Percentiles rank a stretch among this genome's conserved stretches.
Evolutionary conservation across 2,888 invertebrate genomes (phyloP).

Genomic region (Phyllotreta striolata): DNA sequence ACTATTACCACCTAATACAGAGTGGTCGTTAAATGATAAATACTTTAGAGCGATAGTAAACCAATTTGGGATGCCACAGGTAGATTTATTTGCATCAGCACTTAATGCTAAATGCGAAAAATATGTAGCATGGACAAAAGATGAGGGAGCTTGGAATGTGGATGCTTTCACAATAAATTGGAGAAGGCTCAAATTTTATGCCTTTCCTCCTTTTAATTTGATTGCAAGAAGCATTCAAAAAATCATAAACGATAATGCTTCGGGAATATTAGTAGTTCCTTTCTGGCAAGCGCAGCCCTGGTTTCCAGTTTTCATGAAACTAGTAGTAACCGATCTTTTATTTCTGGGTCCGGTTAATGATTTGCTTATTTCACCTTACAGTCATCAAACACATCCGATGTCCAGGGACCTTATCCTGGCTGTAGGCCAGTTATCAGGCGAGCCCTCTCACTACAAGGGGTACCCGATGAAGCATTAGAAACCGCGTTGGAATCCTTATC

Average conservation of each 20-base stretch:
- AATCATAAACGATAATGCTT: conserved; percentile 46
- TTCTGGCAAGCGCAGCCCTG: conserved; percentile 45
- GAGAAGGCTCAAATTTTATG: conserved; percentile 42
- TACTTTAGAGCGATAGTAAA: neutral
- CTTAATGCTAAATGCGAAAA: conserved; percentile 25
- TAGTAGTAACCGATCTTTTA: conserved; percentile 8
- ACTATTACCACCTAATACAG: conserved; percentile 30
- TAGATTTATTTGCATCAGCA: conserved; percentile 32
- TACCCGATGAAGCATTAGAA: conserved; percentile 11
- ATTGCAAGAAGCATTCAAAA: conserved; percentile 45
- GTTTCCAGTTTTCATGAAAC: conserved; percentile 3
- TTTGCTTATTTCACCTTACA: conserved; percentile 26
- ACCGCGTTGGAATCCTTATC: conserved; percentile 7
- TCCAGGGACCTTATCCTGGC: conserved; percentile 24
- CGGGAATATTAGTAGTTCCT: conserved; percentile 48
- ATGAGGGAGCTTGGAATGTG: conserved; percentile 40
- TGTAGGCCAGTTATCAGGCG: conserved; percentile 20
- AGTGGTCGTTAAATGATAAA: conserved; percentile 29
- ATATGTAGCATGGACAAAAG: conserved; percentile 45
- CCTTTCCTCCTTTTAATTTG: conserved; percentile 49
- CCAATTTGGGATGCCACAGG: conserved; percentile 19
- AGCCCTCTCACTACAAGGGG: conserved; percentile 17
- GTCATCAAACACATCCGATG: conserved; percentile 17
- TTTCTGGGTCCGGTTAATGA: conserved; percentile 12
- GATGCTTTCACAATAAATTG: conserved; percentile 47